These are phyloP conservation scores for Phrixothrix hirtus DNA, from an alignment of 2,888 invertebrate genomes.

Conservation along the genomic window DNA sequence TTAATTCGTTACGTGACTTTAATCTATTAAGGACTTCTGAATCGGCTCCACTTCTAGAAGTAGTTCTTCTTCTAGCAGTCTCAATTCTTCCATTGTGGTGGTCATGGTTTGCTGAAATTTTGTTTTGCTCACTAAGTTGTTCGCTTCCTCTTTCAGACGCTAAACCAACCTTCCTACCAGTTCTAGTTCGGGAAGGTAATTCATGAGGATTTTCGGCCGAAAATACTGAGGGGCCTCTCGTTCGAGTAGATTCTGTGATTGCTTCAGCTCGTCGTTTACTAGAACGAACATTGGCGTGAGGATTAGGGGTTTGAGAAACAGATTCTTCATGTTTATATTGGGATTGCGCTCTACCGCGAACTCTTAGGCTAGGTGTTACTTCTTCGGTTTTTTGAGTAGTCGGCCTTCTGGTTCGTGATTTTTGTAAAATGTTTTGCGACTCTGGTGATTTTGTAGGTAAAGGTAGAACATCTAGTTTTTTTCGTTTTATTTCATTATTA, in stretches of 20 bases:
- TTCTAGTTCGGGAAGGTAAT: constrained; percentile 41
- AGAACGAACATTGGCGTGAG: constrained; percentile 7
- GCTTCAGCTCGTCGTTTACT: constrained; percentile 24
- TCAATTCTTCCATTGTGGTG: too few species aligned
- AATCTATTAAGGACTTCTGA: too few species aligned
- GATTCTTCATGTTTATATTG: constrained; percentile 5
- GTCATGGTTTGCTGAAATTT: too few species aligned
- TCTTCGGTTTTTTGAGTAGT: constrained; percentile 1
- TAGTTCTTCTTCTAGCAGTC: too few species aligned
- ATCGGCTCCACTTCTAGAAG: too few species aligned
- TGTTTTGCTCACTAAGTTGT: too few species aligned
- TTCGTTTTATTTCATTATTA: constrained; percentile 9
- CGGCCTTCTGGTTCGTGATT: not conserved
- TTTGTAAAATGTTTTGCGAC: too few species aligned
- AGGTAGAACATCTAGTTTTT: not conserved
- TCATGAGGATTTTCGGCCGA: constrained; percentile 39
- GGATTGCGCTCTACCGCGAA: constrained; percentile 2
- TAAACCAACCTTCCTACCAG: constrained; percentile 41
- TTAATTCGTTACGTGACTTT: too few species aligned
- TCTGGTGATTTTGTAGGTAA: constrained; percentile 9
- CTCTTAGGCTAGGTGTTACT: not conserved
- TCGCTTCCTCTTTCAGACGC: constrained; percentile 21
- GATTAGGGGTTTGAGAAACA: not conserved
- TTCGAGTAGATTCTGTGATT: constrained; percentile 18
- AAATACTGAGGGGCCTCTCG: constrained; percentile 38